phyloP scores from a whole-genome alignment of 2,797 vertebrate species.

The Bryconaethiops microstoma region DNA sequence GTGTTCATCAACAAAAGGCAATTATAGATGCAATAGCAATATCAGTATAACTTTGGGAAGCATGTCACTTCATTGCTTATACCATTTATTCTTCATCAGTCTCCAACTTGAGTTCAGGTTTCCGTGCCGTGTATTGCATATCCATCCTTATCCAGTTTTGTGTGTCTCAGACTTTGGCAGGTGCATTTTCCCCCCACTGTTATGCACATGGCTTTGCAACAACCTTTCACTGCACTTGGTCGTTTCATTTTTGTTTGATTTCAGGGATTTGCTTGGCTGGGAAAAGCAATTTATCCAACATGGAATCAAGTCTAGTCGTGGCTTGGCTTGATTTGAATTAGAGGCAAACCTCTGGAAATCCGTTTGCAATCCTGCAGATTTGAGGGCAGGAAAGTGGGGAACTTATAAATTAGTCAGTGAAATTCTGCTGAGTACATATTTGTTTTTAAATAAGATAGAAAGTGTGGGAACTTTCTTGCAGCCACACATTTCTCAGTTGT shows the following conservation, averaged over 20 bases:
- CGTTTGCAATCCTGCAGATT: slow-evolving; percentile 65
- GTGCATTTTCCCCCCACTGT: slow-evolving; percentile 45
- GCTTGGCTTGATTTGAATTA: slow-evolving; percentile 72
- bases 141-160: background rate
- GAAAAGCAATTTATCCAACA: slow-evolving; percentile 76
- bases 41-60: background rate
- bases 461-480: background rate
- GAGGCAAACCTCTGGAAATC: slow-evolving; percentile 60
- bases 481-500: background rate
- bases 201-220: slow-evolving; percentile 43
- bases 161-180: slow-evolving; percentile 17
- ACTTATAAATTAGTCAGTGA: background rate
- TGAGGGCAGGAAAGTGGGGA: slow-evolving; percentile 1
- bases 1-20: background rate
- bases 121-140: background rate
- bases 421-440: background rate
- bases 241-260: slow-evolving; percentile 48
- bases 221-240: slow-evolving; percentile 42
- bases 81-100: no score
- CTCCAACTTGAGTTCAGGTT: background rate
- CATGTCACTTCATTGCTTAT: background rate
- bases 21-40: background rate
- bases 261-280: slow-evolving; percentile 70
- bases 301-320: slow-evolving; percentile 71
- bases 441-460: background rate